phyloP scores from a whole-genome alignment of 92 coral and sea anemone genomes.

The Siderastrea radians region DNA sequence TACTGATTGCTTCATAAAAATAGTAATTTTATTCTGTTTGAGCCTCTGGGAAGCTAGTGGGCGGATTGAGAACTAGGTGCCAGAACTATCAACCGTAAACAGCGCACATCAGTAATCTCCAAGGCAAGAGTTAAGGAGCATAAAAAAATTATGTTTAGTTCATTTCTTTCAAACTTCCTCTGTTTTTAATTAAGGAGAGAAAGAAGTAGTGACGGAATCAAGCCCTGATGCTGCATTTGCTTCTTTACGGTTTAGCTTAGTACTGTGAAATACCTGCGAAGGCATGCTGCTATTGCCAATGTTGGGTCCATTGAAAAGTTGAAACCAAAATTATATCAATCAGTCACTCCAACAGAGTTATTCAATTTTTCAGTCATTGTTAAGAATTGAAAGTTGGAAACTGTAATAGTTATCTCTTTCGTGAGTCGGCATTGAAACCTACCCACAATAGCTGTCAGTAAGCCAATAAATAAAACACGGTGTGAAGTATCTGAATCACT shows the following conservation, averaged over 20 bases:
- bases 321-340: neutral
- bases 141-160: too few relatives aligned
- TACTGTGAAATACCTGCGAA: neutral
- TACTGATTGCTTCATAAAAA: too few relatives aligned
- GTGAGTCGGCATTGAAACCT: conserved; percentile 24
- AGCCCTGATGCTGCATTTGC: neutral
- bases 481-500: conserved; percentile 28
- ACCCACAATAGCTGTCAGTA: conserved; percentile 40
- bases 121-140: too few relatives aligned
- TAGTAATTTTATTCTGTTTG: too few relatives aligned
- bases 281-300: neutral
- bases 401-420: conserved; percentile 5
- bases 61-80: too few relatives aligned
- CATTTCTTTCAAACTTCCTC: too few relatives aligned
- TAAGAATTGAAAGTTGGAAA: neutral
- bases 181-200: too few relatives aligned
- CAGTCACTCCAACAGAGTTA: neutral
- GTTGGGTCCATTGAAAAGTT: neutral
- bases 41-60: too few relatives aligned
- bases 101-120: too few relatives aligned
- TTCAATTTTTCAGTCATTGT: neutral
- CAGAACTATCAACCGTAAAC: too few relatives aligned
- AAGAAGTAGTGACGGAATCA: neutral
- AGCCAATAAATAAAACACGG: conserved; percentile 48
- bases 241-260: neutral